Conservation (phyloP, 2,888 invertebrate genomes). For the Pristionchus arcanus region DNA sequence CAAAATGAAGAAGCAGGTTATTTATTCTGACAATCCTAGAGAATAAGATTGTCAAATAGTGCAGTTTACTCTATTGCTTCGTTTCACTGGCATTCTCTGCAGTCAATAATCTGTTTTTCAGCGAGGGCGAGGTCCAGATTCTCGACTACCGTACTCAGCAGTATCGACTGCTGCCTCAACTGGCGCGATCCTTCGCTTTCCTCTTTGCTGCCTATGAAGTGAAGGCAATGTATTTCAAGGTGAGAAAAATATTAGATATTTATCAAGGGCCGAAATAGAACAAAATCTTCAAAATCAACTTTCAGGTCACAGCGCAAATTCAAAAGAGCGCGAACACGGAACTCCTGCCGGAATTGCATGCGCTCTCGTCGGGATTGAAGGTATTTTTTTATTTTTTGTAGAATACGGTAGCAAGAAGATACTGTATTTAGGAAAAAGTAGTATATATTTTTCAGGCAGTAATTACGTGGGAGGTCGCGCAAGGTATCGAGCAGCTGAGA, state of each 20-base stretch:
- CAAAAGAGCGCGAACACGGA: slow-evolving; percentile 57
- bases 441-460: slow-evolving; percentile 58
- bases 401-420: no score
- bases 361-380: slow-evolving; percentile 92
- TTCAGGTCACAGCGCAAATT: slow-evolving; percentile 57
- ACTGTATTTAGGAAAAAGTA: background rate
- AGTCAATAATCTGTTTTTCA: slow-evolving; percentile 54
- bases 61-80: no score
- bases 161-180: slow-evolving; percentile 90
- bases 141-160: slow-evolving; percentile 95
- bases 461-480: slow-evolving; percentile 69
- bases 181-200: slow-evolving; percentile 90
- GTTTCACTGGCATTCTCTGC: no score
- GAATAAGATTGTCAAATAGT: no score
- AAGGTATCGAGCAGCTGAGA: slow-evolving; percentile 90
- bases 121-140: slow-evolving; percentile 90
- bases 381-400: slow-evolving; percentile 81
- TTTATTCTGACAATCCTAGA: no score
- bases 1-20: background rate
- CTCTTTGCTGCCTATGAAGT: slow-evolving; percentile 82
- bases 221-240: slow-evolving; percentile 66
- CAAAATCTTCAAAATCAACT: background rate
- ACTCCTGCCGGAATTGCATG: slow-evolving; percentile 86
- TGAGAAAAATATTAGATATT: no score
- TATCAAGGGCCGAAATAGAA: background rate